Evolutionary conservation across 1,140 invertebrate genomes (phyloP), one percentile per base, ranked within the genome.

Genomic region (Drosophila funebris): DNA sequence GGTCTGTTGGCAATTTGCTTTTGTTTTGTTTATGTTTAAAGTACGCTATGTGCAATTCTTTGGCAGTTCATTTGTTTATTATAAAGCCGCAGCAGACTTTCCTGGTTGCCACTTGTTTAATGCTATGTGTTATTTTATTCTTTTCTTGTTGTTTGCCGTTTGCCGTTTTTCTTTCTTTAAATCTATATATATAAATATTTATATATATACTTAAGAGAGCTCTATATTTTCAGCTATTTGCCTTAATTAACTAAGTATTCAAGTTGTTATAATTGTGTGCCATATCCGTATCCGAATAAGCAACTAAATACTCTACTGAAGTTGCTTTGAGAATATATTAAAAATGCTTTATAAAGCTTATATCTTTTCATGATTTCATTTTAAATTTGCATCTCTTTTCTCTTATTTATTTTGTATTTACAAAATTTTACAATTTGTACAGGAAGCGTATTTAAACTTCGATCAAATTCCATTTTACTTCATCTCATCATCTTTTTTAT

Each of bases 1-100:
- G 33, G 13, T 24, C 14, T 57, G 41, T 76, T 43, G 36, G 43
- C 62, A 22, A 33, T 63, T 24, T 60, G 36, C 44, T 52, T 54
- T 70, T 76, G 39, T 66, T 83, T 89, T 89, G 83, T 88, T 88
- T 88, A 88, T 85, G 78, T 87, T 82, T 85, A 73, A 82, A 78
- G 83, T 79, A 73, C 50, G 77, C 76, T 82, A 72, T 78, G 83
- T 87, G 83, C 71, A 88, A 88, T 87, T 78, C 75, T 77, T 69
- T 73, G 82, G 82, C 82, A 87, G 82, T 64, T 73, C 72, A 76
- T 87, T 87, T 87, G 82, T 87, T 87, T 87, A 87, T 87, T 87
- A 72, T 68, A 87, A 78, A 61, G 75, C 56, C 79, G 82, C 77
- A 73, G 73, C 81, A 76, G 64, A 84, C 81, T 84, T 85, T 58